Base-by-base conservation (phyloP, 30 jellyfish, hydroid and myxozoan species). In the Aurelia sp. region DNA sequence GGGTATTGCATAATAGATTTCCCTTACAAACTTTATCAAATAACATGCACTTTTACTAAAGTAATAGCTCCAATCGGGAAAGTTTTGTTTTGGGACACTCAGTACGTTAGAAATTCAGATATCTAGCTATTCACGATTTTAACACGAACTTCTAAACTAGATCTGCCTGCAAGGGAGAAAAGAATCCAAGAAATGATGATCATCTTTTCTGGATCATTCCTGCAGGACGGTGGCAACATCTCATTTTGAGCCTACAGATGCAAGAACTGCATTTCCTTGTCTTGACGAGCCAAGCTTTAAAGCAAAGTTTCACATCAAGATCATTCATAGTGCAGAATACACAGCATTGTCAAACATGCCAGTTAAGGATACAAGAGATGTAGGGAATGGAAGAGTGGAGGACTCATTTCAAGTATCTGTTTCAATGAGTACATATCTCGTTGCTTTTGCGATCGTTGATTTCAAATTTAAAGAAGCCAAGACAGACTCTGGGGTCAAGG, bases 201-300 rank as follows among this genome's bases (percentile, higher is more conserved):
- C 51, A 40, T 5, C 51, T 40, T 40, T 40, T 40, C 8, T 0
- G 33, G 2, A 27, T 27, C 2, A 5, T 8, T 44, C 15, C 19
- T 33, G 9, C 73, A 96, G 99, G 85, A 79, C 97, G 16, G 79
- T 96, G 15, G 99, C 97, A 20, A 78, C 98, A 17, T 85, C 98
- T 21, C 99, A 96, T 71, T 88, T 96, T 57, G 99, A 96, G 86
- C 99, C 99, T 6, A 96, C 99, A 13, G 98, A 91, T 66, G 99
- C 99, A 50, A 71, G 99, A 31, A 13, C 92, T 5, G 98, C 96
- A 52, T 89, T 96, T 59, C 99, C 99, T 8, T 96, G 98, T 53
- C 82, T 96, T 76, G 99, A 96, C 66, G 99, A 96, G 74, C 99
- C 99, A 15, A 62, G 47, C 37, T 86, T 90, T 67, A 96, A 96